Conservation (phyloP, 2,113 vertebrate genomes). For the Limnothrissa miodon region DNA sequence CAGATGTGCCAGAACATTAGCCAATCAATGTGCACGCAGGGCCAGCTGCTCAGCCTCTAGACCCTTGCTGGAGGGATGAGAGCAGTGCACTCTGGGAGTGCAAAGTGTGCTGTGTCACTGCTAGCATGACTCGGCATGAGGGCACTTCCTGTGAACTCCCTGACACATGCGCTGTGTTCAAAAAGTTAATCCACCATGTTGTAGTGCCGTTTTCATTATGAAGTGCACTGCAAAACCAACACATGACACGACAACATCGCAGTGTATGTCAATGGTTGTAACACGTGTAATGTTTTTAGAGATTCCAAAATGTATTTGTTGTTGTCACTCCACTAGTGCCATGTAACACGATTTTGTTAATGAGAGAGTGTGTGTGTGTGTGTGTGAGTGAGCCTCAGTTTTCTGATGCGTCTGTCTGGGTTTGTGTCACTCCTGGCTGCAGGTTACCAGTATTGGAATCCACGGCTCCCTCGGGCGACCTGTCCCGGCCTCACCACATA, state of each 20-base stretch:
- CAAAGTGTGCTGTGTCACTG: background rate
- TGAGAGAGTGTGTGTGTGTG: too few relatives aligned
- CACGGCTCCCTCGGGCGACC: slow-evolving; percentile 85
- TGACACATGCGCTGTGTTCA: background rate
- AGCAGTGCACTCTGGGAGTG: background rate
- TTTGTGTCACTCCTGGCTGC: background rate
- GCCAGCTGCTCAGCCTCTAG: background rate
- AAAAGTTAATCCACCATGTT: too few relatives aligned
- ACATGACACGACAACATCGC: too few relatives aligned
- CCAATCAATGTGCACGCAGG: background rate
- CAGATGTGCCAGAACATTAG: background rate
- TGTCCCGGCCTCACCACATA: slow-evolving; percentile 93
- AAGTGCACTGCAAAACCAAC: too few relatives aligned
- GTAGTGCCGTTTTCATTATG: too few relatives aligned
- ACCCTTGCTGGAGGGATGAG: background rate
- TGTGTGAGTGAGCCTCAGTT: too few relatives aligned
- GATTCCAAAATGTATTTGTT: too few relatives aligned
- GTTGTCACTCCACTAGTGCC: too few relatives aligned
- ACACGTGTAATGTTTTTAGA: too few relatives aligned
- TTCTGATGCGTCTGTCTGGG: background rate
- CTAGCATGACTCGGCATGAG: background rate
- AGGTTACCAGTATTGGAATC: slow-evolving; percentile 98
- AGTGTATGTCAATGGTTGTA: too few relatives aligned
- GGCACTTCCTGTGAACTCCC: background rate
- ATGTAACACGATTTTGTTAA: too few relatives aligned